Evolutionary conservation across 2,797 vertebrate species (phyloP), one percentile per base, ranked within the genome.

Genomic region (Tamandua tetradactyla): DNA sequence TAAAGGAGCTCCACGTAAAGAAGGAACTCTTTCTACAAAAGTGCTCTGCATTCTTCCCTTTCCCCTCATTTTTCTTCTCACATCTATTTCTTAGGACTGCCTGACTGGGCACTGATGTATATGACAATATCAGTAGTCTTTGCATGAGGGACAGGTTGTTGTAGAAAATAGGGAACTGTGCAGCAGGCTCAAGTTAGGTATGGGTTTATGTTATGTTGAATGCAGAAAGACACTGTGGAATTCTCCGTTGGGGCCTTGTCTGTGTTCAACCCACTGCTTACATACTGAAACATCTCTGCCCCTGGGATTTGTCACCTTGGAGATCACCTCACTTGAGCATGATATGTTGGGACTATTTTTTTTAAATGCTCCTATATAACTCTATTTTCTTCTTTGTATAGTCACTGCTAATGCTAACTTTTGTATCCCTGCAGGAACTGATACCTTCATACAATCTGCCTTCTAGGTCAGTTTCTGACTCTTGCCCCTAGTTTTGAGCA

Each of bases 401-500:
- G 47, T 83, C 37, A 96, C 49, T 85, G 42, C 9, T 44, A 64
- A 79, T 93, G 69, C 75, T 94, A 76, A 92, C 49, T 96, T 95
- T 87, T 95, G 11, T 79, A 92, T 79, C 37, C 30, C 82, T 93
- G n/a, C 0, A 96, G 59, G 64, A 94, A 82, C 61, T 11, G 5
- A 69, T 89, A 83, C 0, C 9, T 87, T 86, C 90, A 87, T 86
- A 52, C 14, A 80, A 71, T 32, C 13, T 75, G 55, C 71, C 72
- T 94, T 91, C 52, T 72, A 49, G 75, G 52, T 95, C 22, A 71
- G 69, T 88, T 44, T 71, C 74, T 15, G n/a, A 79, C 2, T 44
- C 30, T 76, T 83, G 49, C 8, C 52, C 30, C 37, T 78, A 84
- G 37, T 89, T 96, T 23, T 87, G 22, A 81, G 69, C 27, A 92